These are phyloP conservation scores for Rousettus madagascariensis DNA, from an alignment of 2,797 vertebrate genomes.

Conservation along the genomic window DNA sequence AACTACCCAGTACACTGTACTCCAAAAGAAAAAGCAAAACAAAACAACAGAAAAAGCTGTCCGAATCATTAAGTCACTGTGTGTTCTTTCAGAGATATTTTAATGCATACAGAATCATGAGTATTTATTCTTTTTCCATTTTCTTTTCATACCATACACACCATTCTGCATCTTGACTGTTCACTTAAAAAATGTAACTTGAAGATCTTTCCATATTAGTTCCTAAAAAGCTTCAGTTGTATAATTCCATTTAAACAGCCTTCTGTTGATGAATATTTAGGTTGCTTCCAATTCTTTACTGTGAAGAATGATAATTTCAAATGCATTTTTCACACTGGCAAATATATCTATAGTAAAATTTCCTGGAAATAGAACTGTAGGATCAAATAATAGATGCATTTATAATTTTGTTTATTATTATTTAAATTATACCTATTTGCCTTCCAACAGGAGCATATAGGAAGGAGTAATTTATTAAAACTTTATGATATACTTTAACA, in stretches of 20 bases:
- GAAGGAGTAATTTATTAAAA: background rate
- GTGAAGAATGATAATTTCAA: background rate
- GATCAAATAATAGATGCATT: background rate
- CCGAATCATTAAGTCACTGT: background rate
- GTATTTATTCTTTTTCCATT: background rate
- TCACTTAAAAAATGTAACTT: constrained; percentile 28
- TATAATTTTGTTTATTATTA: constrained; percentile 10
- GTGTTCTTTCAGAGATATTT: background rate
- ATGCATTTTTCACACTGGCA: background rate
- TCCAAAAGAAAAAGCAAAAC: background rate
- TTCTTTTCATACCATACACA: background rate
- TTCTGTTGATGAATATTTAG: background rate
- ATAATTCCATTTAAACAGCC: background rate
- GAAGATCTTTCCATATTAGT: background rate
- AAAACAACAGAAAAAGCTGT: background rate
- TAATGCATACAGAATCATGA: background rate
- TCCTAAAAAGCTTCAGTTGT: background rate
- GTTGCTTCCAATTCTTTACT: background rate
- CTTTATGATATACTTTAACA: background rate
- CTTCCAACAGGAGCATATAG: background rate
- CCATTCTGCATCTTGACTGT: background rate
- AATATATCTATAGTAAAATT: background rate
- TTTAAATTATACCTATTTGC: background rate
- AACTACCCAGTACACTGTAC: background rate
- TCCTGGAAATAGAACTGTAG: background rate